A percentile compares a stretch with the other conserved stretches of the same genome.
Conservation (phyloP, 2,797 vertebrate genomes). For the Garrulus glandarius region DNA sequence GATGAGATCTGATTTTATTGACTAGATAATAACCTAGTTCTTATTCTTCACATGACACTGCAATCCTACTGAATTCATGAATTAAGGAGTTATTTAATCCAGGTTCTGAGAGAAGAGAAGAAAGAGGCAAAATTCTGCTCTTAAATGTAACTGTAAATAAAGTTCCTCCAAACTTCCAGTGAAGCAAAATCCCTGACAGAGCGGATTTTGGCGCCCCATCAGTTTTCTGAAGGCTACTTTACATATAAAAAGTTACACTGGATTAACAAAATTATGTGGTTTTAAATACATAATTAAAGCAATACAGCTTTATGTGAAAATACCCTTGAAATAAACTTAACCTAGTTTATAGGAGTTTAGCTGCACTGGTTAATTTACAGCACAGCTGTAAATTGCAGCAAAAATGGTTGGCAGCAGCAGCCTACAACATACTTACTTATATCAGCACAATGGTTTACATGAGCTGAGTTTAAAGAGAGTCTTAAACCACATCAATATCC, state of each 20-base stretch:
- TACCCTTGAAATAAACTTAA: conserved; percentile 57
- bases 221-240: conserved; percentile 59
- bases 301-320: conserved; percentile 59
- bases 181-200: background rate
- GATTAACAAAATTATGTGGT: conserved; percentile 61
- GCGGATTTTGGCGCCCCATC: background rate
- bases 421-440: conserved; percentile 12
- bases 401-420: conserved; percentile 37
- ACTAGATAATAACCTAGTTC: background rate
- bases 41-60: background rate
- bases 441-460: conserved; percentile 55
- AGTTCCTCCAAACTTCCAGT: background rate
- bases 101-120: background rate
- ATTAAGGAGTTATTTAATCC: background rate
- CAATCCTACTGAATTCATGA: background rate
- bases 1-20: background rate
- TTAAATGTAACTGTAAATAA: background rate
- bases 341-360: conserved; percentile 53
- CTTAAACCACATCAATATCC: conserved; percentile 57
- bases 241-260: conserved; percentile 62
- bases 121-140: background rate
- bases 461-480: conserved; percentile 29
- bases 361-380: conserved; percentile 53
- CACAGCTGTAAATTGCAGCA: conserved; percentile 43
- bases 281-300: conserved; percentile 66